phyloP scores from a whole-genome alignment of 2,113 vertebrate species.

The Varanus komodoensis region DNA sequence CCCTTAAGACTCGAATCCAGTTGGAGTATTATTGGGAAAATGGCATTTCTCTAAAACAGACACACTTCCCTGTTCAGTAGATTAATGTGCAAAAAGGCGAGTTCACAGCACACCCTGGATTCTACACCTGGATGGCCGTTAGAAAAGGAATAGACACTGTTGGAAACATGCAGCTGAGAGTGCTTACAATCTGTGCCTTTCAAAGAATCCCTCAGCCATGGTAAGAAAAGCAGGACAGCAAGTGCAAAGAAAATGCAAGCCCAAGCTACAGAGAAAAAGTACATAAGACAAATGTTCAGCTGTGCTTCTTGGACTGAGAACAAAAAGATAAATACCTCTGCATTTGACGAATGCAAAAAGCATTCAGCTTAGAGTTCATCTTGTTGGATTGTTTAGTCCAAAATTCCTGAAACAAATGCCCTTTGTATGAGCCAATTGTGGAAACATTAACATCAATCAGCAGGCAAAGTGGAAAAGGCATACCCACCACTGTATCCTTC shows the following conservation, averaged over 20 bases:
- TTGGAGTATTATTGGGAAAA: background rate
- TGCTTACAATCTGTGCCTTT: background rate
- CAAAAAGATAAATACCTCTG: constrained; percentile 76
- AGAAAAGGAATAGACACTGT: background rate
- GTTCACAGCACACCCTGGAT: too few relatives aligned
- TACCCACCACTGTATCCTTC: constrained; percentile 78
- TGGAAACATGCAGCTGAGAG: background rate
- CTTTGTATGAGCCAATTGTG: background rate
- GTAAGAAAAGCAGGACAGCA: background rate
- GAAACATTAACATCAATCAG: background rate
- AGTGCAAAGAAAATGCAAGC: background rate
- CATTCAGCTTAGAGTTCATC: constrained; percentile 75
- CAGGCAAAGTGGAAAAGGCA: fast-evolving
- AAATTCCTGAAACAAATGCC: constrained; percentile 78
- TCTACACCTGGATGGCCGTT: too few relatives aligned
- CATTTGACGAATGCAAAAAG: constrained; percentile 80
- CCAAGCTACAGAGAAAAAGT: background rate
- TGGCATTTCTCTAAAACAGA: background rate
- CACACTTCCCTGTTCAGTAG: background rate
- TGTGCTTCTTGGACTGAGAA: background rate
- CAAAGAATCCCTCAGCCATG: background rate
- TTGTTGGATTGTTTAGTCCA: constrained; percentile 78
- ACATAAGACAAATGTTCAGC: background rate
- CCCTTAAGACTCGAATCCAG: background rate
- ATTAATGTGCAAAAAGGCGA: background rate